Base-by-base conservation (phyloP, 1,140 invertebrate species). In the Trypoxylus dichotomus region DNA sequence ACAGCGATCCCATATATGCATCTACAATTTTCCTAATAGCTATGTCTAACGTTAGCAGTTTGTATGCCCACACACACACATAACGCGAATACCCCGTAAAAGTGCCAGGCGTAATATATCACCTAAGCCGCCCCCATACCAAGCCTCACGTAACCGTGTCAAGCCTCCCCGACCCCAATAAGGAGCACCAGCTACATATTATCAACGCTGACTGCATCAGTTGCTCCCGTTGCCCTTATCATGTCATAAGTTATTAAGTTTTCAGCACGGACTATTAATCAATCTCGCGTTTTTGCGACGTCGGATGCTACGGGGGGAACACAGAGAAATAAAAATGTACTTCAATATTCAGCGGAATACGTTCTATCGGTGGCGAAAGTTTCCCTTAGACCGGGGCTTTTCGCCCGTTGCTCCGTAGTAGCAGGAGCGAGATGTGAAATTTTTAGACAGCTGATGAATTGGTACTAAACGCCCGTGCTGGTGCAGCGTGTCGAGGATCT, bases 361-460 rank as follows among this genome's bases (percentile, higher is more conserved):
- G 47, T 19, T 54, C 6, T 54, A 19, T 3, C 19, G 3, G 2
- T 19, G 13, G 6, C 15, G 47, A n/a, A 54, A n/a, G 47, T 15
- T 54, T 15, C 15, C 10, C 42, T 43, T 7, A 8, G 42, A 43
- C 11, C 3, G 37, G 11, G 5, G 37, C 37, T 41, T 41, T 41
- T 41, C 37, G 11, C 37, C 3, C 37, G 37, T 3, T 43, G 42
- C 42, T n/a, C n/a, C n/a, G n/a, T n/a, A n/a, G n/a, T n/a, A n/a
- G n/a, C n/a, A n/a, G n/a, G n/a, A n/a, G n/a, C n/a, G n/a, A n/a
- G n/a, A n/a, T n/a, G n/a, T n/a, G n/a, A n/a, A n/a, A n/a, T 3
- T 54, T 54, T 54, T 54, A 54, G 47, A 54, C 47, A 54, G 47
- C n/a, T 54, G 47, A 54, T 54, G 47, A 54, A 54, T 54, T n/a